Base-by-base conservation (phyloP, 2,797 vertebrate species). In the Sebastes glaucus region DNA sequence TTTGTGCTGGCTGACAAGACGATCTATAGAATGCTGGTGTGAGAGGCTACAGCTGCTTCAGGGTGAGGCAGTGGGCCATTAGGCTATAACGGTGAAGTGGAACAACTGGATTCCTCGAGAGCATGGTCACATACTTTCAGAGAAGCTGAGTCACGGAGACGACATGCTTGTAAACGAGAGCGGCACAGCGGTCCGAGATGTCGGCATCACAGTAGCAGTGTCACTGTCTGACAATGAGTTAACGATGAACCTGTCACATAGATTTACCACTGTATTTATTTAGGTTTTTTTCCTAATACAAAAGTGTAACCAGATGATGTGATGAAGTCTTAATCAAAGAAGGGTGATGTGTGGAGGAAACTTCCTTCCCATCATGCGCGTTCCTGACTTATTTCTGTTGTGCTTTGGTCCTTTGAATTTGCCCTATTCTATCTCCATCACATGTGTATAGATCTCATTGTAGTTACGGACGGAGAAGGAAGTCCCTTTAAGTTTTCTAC, bases 11-110 rank as follows among this genome's bases (percentile, higher is more conserved):
- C 74, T 84, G 81, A 85, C 71, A 22, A 38, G 22, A 42, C 77
- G 85, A 92, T 91, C 92, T 90, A 84, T 83, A 89, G 85, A 78
- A 55, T 6, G 25, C 70, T 78, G 71, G 28, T 60, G 65, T 86
- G 38, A 87, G 35, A 84, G 83, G 85, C 64, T 56, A 72, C 74
- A 81, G 83, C 79, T 86, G 74, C 78, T 88, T 86, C 62, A 61
- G 85, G 74, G 72, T 82, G 77, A 84, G 80, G 86, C 75, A 83
- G 35, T 78, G 71, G 78, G 80, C 70, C 77, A 86, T 80, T 78
- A 60, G 85, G 80, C 69, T 66, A 53, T 22, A 77, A 74, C 11
- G 0, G 77, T 67, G 63, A 85, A 80, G 65, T 85, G 76, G 62
- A 88, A 83, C 62, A 80, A 77, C 85, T 22, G 64, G 76, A 87